phyloP scores from a whole-genome alignment of 2,797 vertebrate genomes.

The Triplophysa yarkandensis region DNA sequence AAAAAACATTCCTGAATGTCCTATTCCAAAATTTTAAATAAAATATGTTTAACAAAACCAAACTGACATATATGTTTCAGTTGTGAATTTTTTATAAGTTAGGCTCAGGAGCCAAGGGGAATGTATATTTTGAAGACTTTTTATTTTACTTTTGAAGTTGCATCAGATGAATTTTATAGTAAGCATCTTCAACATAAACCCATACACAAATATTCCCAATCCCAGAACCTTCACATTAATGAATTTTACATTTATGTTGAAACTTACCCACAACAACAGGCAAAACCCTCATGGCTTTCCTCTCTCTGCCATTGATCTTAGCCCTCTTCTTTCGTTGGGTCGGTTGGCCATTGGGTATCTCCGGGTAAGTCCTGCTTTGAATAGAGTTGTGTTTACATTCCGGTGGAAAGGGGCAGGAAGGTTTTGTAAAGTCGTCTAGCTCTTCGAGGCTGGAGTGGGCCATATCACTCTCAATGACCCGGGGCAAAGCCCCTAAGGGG shows the following conservation, averaged over 20 bases:
- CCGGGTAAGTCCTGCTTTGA: constrained; percentile 73
- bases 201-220: background rate
- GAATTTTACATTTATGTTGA: background rate
- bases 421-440: constrained; percentile 62
- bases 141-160: background rate
- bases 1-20: no score
- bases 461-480: constrained; percentile 75
- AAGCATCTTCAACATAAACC: background rate
- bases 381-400: constrained; percentile 76
- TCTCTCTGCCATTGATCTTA: constrained; percentile 87
- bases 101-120: no score
- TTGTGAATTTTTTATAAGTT: no score
- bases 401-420: constrained; percentile 70
- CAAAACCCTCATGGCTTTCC: constrained; percentile 90
- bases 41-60: no score
- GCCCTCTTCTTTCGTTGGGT: constrained; percentile 69
- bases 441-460: constrained; percentile 71
- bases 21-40: no score
- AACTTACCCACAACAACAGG: constrained; percentile 91
- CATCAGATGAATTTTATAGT: background rate
- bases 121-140: background rate
- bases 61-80: no score
- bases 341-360: constrained; percentile 59
- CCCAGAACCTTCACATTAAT: background rate
- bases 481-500: constrained; percentile 68